Percentiles rank a stretch among this genome's conserved stretches.
Evolutionary conservation across 92 coral and sea anemone genomes (phyloP).

Genomic region (Paramuricea clavata): DNA sequence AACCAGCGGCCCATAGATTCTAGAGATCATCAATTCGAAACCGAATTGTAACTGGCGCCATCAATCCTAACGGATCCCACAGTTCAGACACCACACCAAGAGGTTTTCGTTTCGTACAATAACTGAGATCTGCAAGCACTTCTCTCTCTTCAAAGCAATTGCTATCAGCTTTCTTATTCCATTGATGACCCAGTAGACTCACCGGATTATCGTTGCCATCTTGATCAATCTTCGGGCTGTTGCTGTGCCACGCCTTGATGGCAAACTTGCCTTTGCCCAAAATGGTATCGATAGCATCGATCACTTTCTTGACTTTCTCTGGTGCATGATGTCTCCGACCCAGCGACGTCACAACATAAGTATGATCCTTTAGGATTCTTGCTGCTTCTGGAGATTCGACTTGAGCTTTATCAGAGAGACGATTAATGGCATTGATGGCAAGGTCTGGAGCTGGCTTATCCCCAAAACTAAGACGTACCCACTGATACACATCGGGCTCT

Average conservation of each 20-base stretch:
- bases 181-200: not conserved
- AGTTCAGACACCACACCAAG: conserved; percentile 9
- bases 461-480: conserved; percentile 27
- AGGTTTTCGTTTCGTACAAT: not conserved
- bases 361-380: not conserved
- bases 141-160: not conserved
- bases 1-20: conserved; percentile 31
- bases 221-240: not conserved
- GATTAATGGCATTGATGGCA: not conserved
- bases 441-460: conserved; percentile 20
- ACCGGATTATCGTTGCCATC: not conserved
- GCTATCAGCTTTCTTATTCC: conserved; percentile 3
- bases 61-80: conserved; percentile 62
- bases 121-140: not conserved
- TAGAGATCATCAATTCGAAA: conserved; percentile 51
- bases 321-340: not conserved
- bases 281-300: not conserved
- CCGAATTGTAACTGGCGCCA: conserved; percentile 42
- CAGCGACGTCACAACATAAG: conserved; percentile 11
- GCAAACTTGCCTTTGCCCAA: conserved; percentile 7
- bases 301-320: not conserved
- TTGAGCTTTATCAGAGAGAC: conserved; percentile 7
- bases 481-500: conserved; percentile 20
- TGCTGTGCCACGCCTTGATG: conserved; percentile 4
- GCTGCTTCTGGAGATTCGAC: not conserved